phyloP scores from a whole-genome alignment of 2,113 vertebrate genomes.

The Origma solitaria region DNA sequence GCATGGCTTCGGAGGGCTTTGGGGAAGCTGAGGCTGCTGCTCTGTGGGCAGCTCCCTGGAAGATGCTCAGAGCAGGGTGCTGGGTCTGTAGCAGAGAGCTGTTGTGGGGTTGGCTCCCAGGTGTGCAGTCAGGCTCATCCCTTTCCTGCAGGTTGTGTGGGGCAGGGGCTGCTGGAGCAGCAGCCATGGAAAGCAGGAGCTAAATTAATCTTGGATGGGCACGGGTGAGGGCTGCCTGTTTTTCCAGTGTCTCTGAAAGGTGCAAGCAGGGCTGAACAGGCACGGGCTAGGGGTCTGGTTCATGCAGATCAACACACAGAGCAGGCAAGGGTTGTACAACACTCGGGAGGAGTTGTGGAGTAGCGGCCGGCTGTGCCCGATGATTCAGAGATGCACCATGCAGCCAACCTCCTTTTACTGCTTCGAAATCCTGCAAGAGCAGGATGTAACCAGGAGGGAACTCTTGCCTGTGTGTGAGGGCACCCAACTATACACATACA shows the following conservation, averaged over 20 bases:
- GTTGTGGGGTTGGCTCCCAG: accelerated
- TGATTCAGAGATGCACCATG: neutral
- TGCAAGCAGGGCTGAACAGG: neutral
- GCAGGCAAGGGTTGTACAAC: neutral
- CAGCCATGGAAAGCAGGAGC: neutral
- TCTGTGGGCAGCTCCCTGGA: neutral
- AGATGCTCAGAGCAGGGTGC: accelerated
- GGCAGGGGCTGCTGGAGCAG: neutral
- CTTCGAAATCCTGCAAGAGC: neutral
- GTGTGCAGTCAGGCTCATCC: accelerated
- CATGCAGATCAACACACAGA: accelerated
- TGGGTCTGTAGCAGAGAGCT: neutral
- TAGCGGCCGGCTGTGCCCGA: neutral
- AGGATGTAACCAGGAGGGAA: neutral
- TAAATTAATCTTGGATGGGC: neutral
- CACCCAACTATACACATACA: conserved; percentile 1
- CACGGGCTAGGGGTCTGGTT: neutral
- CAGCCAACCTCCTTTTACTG: neutral
- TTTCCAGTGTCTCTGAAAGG: neutral
- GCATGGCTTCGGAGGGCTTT: neutral
- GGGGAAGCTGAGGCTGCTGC: neutral
- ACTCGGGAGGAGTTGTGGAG: neutral
- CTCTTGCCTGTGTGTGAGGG: neutral
- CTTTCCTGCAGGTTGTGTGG: neutral
- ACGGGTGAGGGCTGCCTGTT: neutral